phyloP scores from a whole-genome alignment of 2,113 vertebrate species.

The Brienomyrus longianalis region DNA sequence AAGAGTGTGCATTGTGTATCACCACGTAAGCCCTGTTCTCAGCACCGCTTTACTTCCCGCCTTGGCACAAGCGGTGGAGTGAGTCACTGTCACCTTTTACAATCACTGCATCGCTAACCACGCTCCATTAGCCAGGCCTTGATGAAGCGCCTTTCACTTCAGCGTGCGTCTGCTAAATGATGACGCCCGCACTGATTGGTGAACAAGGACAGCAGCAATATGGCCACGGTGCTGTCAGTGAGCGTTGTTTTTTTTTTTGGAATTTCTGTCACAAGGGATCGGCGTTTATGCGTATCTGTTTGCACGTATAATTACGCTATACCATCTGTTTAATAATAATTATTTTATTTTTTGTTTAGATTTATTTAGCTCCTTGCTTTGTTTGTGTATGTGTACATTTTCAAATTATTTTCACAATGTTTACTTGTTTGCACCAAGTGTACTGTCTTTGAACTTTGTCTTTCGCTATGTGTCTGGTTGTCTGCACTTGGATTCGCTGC shows the following conservation, averaged over 20 bases:
- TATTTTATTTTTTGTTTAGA: neutral
- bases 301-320: neutral
- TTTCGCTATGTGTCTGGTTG: neutral
- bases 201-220: neutral
- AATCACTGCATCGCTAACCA: neutral
- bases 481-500: neutral
- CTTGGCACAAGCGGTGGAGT: neutral
- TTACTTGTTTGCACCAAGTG: neutral
- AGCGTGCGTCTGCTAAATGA: neutral
- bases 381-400: neutral
- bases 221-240: neutral
- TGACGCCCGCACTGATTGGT: neutral
- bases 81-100: neutral
- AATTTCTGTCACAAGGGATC: neutral
- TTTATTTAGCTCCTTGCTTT: neutral
- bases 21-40: neutral
- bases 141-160: neutral
- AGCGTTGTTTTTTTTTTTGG: neutral
- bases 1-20: neutral
- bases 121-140: neutral
- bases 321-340: neutral
- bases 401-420: neutral
- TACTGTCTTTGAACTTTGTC: neutral
- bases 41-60: neutral
- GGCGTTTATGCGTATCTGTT: neutral